phyloP scores from a whole-genome alignment of 1,140 invertebrate genomes.

The Aphis craccivora region DNA sequence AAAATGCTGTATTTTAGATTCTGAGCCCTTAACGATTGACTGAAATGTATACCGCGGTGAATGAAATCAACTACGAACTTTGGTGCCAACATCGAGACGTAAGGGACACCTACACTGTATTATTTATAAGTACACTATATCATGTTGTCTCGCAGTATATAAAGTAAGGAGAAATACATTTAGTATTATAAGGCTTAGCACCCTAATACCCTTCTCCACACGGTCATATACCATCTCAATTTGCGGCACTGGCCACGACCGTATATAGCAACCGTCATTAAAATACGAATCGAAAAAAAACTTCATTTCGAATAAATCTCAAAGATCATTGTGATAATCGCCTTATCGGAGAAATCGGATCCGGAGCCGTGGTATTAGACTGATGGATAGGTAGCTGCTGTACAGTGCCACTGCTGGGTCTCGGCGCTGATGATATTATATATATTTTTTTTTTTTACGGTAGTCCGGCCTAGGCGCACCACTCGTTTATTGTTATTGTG shows the following conservation, averaged over 20 bases:
- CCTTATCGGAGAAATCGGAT: not conserved
- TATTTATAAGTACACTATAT: no score
- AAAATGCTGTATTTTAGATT: no score
- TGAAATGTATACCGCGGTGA: no score
- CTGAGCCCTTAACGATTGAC: no score
- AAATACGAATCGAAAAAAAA: not conserved
- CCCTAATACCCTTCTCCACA: not conserved
- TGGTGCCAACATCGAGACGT: no score
- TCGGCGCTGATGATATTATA: not conserved
- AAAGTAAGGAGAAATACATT: not conserved
- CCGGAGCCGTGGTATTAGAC: not conserved
- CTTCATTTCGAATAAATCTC: not conserved
- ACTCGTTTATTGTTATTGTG: not conserved
- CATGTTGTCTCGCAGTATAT: no score
- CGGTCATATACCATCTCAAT: not conserved
- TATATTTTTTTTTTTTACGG: not conserved
- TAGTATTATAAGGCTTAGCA: not conserved
- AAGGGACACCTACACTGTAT: no score
- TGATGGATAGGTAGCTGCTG: not conserved
- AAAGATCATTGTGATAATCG: not conserved
- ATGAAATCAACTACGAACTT: no score
- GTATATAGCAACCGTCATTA: not conserved
- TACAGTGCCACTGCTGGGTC: not conserved
- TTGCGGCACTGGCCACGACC: not conserved
- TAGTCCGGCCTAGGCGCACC: not conserved